Evolutionary conservation across 2,888 invertebrate species (phyloP), one percentile per base, ranked within the genome.

Genomic region (Drosophila emarginata): DNA sequence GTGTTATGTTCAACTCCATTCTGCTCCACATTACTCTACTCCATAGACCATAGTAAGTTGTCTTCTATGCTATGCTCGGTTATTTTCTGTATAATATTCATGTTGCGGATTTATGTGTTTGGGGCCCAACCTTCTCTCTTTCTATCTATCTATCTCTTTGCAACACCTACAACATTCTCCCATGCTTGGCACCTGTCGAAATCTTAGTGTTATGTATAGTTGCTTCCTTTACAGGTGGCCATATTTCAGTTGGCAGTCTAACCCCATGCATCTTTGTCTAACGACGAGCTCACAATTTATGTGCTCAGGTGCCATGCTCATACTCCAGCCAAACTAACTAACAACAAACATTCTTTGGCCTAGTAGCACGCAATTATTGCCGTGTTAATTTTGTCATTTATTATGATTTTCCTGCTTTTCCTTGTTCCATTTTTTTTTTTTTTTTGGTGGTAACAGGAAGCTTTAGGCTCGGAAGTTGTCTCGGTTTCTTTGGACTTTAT

Each of bases 321-420:
- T 45, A 64, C 26, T 7, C 9, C 51, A 11, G 14, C 51, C 51
- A 15, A 45, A 12, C n/a, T 52, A 76, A 74, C 79, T 71, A 71
- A 51, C 15, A 14, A 60, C 51, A 63, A 15, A 54, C 63, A 64
- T 70, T 64, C 72, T 57, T 45, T 36, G 26, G 36, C 52, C 53
- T 18, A 28, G 58, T 54, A 67, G 37, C 67, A 64, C 76, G 73
- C 77, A 87, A 87, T 83, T 83, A 83, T 79, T 81, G 68, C 78
- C 73, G 78, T 81, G 82, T 79, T 83, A 87, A 85, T 83, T 85
- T 75, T 76, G 80, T 85, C 87, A 85, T 87, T 87, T 79, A 83
- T 87, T 85, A 81, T 87, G 68, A 72, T 72, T 58, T 54, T 54
- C 18, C 15, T 15, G 26, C 53, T 32, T 28, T 52, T 12, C 28